Percentiles rank a stretch among this genome's conserved stretches.
Evolutionary conservation across 2,113 vertebrate genomes (phyloP).

Genomic region (Oreochromis aureus): DNA sequence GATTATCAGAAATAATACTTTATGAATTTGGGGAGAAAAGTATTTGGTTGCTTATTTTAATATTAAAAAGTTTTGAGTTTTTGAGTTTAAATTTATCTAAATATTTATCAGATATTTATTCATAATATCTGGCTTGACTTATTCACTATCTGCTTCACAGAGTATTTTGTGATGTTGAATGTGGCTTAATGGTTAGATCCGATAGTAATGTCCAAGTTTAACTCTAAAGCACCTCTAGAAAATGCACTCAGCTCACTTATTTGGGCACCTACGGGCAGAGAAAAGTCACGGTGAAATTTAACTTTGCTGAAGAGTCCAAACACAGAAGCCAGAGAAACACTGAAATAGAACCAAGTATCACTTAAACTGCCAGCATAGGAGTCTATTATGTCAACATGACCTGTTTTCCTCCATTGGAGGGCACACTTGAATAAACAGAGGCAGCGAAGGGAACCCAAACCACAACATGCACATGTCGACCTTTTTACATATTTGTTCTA

Average conservation of each 20-base stretch:
- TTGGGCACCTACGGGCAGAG: neutral
- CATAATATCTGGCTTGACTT: neutral
- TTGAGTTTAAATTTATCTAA: neutral
- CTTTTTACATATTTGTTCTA: constrained; percentile 6
- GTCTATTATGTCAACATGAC: constrained; percentile 20
- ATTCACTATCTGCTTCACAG: neutral
- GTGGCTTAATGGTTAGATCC: neutral
- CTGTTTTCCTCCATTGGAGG: constrained; percentile 55
- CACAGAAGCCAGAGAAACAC: neutral
- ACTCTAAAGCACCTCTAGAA: neutral
- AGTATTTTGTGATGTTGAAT: neutral
- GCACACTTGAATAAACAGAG: constrained; percentile 51
- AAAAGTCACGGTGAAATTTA: neutral
- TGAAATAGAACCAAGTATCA: neutral
- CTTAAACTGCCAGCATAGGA: neutral
- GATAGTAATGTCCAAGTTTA: neutral
- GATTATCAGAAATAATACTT: neutral
- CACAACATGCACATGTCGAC: neutral
- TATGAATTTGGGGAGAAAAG: neutral
- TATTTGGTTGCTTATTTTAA: neutral
- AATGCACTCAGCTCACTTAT: neutral
- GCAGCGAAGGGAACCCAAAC: neutral
- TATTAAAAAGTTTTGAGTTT: neutral
- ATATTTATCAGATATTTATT: too few species aligned
- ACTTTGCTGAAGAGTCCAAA: neutral